Base-by-base conservation (phyloP, 2,888 invertebrate genomes). In the Eupithecia insigniata region DNA sequence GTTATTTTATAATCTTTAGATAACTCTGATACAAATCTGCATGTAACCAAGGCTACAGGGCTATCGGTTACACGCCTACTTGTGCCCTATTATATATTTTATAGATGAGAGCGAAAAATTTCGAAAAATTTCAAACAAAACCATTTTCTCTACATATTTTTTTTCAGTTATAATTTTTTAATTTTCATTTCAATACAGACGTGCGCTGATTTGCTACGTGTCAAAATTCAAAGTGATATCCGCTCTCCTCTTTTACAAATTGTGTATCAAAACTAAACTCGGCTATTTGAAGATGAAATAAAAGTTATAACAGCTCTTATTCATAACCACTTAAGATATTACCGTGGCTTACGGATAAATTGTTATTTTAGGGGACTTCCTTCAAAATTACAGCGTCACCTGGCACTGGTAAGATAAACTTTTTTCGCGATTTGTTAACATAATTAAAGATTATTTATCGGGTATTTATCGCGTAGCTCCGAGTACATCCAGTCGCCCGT, bases 21-120 rank as follows among this genome's bases (percentile, higher is more conserved):
- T 46, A 71, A 46, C 43, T 61, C 43, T 62, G 79, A 76, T 75
- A 92, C 93, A 92, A 92, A 90, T 90, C 85, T 88, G 93, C 92
- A 86, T 92, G 93, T 93, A 94, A 93, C 93, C 92, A 90, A 94
- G 92, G 89, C 90, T 82, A 72, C 73, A 51, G 58, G 78, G 89
- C 87, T 77, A 90, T 94, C 92, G 87, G 92, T 92, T 92, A 92
- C 93, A 93, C 87, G 87, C 92, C 80, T 80, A 91, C 88, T 93
- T 93, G 92, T 87, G 58, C 71, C 69, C 55, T 30, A 70, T n/a
- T 67, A 60, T 10, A 18, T 43, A 0, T 14, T 28, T 28, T 10
- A 26, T 5, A 34, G 71, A 75, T 32, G 72, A 75, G 75, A 69
- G 75, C 75, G 71, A 71, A 55, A 64, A 67, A 22, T 46, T 60